A percentile compares a stretch with the other conserved stretches of the same genome.
Evolutionary conservation across 2,113 vertebrate genomes (phyloP).

Genomic region (Sceloporus undulatus): DNA sequence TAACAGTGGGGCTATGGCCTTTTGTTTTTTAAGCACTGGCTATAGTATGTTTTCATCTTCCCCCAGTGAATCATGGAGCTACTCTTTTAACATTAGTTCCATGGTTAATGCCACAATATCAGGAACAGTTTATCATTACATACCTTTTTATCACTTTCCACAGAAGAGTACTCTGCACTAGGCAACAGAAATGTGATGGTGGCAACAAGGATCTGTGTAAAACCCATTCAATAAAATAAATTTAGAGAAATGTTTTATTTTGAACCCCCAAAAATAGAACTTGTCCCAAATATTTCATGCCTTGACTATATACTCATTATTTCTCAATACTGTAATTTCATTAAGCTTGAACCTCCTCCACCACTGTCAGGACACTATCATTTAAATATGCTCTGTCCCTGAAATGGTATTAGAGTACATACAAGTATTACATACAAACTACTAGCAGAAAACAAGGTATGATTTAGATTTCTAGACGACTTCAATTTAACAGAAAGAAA

Average conservation of each 20-base stretch:
- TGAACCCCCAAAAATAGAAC: background rate
- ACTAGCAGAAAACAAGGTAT: background rate
- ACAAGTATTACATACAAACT: background rate
- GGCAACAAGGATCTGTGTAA: conserved; percentile 93
- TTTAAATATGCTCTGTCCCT: background rate
- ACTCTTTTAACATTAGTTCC: background rate
- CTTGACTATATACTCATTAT: background rate
- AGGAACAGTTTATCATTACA: background rate
- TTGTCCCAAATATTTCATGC: background rate
- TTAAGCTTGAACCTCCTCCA: background rate
- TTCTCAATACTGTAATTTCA: background rate
- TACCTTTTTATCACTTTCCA: conserved; percentile 98
- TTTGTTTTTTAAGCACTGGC: too few species aligned
- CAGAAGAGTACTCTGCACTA: conserved; percentile 90
- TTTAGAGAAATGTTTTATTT: conserved; percentile 13
- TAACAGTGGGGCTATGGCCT: background rate
- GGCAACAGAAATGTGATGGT: conserved; percentile 97
- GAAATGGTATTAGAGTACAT: background rate
- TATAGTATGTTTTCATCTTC: background rate
- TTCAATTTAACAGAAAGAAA: too few species aligned
- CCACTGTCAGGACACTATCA: background rate
- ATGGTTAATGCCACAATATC: background rate
- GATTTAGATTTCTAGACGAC: background rate
- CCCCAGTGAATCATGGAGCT: background rate
- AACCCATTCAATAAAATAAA: conserved; percentile 38